Evolutionary conservation across 2,797 vertebrate genomes (phyloP).

Genomic region (Acanthis flammea): DNA sequence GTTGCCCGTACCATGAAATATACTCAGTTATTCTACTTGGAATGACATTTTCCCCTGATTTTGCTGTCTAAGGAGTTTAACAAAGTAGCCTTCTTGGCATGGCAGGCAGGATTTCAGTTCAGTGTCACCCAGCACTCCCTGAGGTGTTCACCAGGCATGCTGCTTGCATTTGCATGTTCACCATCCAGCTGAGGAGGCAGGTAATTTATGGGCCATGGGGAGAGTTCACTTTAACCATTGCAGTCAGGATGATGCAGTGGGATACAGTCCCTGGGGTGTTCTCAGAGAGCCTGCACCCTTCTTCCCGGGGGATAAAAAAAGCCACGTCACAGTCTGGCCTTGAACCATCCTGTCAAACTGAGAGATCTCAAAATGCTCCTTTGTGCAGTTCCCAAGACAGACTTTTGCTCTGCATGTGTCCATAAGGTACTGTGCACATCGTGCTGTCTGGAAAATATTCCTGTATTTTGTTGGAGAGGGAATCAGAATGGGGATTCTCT

Average conservation of each 20-base stretch:
- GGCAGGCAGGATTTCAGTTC: not conserved
- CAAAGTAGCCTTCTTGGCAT: not conserved
- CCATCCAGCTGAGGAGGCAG: not conserved
- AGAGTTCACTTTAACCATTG: not conserved
- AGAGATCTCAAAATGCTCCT: not conserved
- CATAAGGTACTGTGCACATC: fast-evolving
- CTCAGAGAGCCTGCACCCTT: not conserved
- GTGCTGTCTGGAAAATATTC: not conserved
- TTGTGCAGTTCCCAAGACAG: not conserved
- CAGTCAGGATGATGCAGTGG: not conserved
- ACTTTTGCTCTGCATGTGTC: not conserved
- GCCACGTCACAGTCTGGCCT: not conserved
- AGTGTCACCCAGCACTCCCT: not conserved
- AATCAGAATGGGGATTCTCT: not conserved
- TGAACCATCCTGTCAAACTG: not conserved
- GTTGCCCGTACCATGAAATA: not conserved
- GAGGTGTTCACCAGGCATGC: not conserved
- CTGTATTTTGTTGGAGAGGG: not conserved
- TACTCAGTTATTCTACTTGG: not conserved
- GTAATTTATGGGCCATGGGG: not conserved
- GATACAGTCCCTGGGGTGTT: not conserved
- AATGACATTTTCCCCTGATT: not conserved
- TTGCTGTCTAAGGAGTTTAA: not conserved
- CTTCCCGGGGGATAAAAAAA: not conserved
- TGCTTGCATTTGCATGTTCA: not conserved